These are phyloP conservation scores for Sebastes fasciatus DNA, from an alignment of 2,113 vertebrate species.

Conservation along the genomic window DNA sequence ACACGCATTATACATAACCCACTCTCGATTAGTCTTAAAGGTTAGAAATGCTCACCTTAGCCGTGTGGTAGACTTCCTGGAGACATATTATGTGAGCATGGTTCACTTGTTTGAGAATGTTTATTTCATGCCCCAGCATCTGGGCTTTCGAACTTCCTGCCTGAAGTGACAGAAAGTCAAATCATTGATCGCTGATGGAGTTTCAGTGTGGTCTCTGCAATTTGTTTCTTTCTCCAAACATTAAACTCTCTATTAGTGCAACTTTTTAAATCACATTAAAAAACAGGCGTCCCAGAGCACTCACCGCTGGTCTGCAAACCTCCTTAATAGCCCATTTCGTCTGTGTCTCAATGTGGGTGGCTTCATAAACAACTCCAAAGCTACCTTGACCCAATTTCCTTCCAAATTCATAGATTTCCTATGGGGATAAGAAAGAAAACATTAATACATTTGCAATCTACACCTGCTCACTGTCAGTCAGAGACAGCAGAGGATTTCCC, in stretches of 20 bases:
- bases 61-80: constrained; percentile 87
- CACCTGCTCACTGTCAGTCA: constrained; percentile 22
- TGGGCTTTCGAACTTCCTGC: constrained; percentile 88
- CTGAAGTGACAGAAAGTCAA: constrained; percentile 75
- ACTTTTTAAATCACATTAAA: constrained; percentile 38
- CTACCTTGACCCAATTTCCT: constrained; percentile 88
- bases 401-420: constrained; percentile 88
- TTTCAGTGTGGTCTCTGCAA: neutral
- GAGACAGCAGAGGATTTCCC: constrained; percentile 20
- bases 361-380: constrained; percentile 89
- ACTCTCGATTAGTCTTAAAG: constrained; percentile 27
- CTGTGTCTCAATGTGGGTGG: constrained; percentile 82
- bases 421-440: constrained; percentile 51
- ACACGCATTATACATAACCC: constrained; percentile 8
- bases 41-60: constrained; percentile 81
- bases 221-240: constrained; percentile 26
- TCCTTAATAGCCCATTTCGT: constrained; percentile 89
- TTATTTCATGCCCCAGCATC: constrained; percentile 88
- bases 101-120: constrained; percentile 87
- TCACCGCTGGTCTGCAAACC: constrained; percentile 88
- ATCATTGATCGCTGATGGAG: constrained; percentile 21
- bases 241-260: constrained; percentile 17
- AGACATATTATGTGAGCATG: constrained; percentile 89
- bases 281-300: constrained; percentile 41
- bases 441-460: constrained; percentile 53